Evolutionary conservation across 2,113 vertebrate genomes (phyloP).

Genomic region (Corydoras sp.): DNA sequence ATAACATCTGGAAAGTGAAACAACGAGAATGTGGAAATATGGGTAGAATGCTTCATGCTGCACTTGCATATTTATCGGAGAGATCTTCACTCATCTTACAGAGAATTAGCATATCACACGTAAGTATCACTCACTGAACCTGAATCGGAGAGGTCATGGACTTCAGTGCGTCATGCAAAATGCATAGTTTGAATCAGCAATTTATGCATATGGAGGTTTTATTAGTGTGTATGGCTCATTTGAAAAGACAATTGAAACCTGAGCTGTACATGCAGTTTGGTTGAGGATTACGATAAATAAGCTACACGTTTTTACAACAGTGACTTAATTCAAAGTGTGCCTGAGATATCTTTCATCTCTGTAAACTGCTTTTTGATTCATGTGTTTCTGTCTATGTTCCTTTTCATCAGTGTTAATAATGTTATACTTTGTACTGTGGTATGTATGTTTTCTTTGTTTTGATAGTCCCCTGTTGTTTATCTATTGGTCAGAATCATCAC

Average conservation of each 20-base stretch:
- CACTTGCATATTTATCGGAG: constrained; percentile 14
- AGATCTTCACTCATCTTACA: constrained; percentile 1
- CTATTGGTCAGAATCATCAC: too few species aligned
- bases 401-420: too few species aligned
- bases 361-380: too few species aligned
- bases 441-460: too few species aligned
- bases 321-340: too few species aligned
- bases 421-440: too few species aligned
- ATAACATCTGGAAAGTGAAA: too few species aligned
- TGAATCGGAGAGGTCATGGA: not conserved
- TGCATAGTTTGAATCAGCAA: constrained; percentile 14
- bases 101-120: constrained; percentile 23
- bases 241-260: not conserved
- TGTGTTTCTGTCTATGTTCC: too few species aligned
- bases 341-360: too few species aligned
- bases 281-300: not conserved
- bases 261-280: too few species aligned
- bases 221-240: not conserved
- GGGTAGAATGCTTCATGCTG: not conserved
- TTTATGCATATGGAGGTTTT: constrained; percentile 5
- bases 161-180: constrained; percentile 20
- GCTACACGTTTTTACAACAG: not conserved
- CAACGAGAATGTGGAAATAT: not conserved
- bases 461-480: too few species aligned
- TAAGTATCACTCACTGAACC: not conserved